These are phyloP conservation scores for Cerceris ruficornis DNA, from an alignment of 2,888 invertebrate genomes.

Conservation along the genomic window DNA sequence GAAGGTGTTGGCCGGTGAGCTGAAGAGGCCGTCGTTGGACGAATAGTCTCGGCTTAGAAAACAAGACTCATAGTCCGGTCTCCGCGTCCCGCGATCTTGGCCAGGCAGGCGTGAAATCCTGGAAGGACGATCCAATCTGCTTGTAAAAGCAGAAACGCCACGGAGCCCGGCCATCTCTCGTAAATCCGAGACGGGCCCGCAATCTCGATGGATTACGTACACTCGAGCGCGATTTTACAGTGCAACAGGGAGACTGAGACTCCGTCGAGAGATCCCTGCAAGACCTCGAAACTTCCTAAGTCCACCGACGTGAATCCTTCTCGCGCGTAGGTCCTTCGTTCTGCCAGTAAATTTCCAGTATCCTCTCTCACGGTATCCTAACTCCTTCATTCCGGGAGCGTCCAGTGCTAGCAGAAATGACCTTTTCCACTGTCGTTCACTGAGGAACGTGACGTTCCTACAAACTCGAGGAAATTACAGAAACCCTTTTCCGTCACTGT, in stretches of 20 bases:
- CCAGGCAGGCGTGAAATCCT: slow-evolving; percentile 55
- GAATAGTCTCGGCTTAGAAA: slow-evolving; percentile 28
- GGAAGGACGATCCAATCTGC: slow-evolving; percentile 64
- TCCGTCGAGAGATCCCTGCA: slow-evolving; percentile 26
- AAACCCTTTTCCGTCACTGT: not conserved
- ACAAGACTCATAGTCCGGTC: slow-evolving; percentile 28
- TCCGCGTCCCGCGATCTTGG: slow-evolving; percentile 50
- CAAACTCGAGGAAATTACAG: slow-evolving; percentile 29
- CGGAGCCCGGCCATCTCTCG: slow-evolving; percentile 35
- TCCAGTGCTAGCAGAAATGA: not conserved
- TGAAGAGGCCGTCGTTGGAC: not conserved
- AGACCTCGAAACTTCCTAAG: slow-evolving; percentile 49
- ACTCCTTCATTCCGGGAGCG: not conserved
- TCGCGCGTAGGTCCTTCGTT: slow-evolving; percentile 25
- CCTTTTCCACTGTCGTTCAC: not conserved
- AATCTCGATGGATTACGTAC: slow-evolving; percentile 68
- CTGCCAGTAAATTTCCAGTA: slow-evolving; percentile 53
- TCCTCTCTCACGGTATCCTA: not conserved
- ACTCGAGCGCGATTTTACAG: slow-evolving; percentile 62
- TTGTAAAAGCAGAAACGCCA: slow-evolving; percentile 68
- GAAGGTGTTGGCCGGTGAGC: not conserved
- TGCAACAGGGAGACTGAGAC: slow-evolving; percentile 43
- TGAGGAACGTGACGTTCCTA: slow-evolving; percentile 23
- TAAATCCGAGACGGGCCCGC: slow-evolving; percentile 61
- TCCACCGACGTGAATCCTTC: slow-evolving; percentile 42